Percentiles rank a stretch among this genome's conserved stretches.
These are phyloP conservation scores for Pipistrellus pipistrellus DNA, from an alignment of 2,797 vertebrate species.

Conservation along the genomic window DNA sequence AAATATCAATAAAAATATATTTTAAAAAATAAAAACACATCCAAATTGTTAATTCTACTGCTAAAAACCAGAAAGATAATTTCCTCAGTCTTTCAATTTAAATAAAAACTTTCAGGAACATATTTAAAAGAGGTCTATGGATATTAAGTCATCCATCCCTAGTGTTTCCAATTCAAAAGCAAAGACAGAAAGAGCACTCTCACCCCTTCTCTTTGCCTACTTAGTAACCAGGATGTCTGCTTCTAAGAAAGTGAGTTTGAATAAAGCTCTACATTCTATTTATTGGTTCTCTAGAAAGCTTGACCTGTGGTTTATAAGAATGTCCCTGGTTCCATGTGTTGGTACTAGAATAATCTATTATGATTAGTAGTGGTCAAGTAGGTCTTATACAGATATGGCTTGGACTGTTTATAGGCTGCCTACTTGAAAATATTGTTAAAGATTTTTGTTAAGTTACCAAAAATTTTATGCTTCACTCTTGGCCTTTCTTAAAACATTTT, in stretches of 20 bases:
- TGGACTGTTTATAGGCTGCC: slow-evolving; percentile 2
- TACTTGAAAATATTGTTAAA: slow-evolving; percentile 30
- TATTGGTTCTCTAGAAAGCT: slow-evolving; percentile 65
- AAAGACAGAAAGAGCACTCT: neutral
- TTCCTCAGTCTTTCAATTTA: slow-evolving; percentile 55
- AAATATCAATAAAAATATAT: too few species aligned
- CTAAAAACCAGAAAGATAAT: slow-evolving; percentile 63
- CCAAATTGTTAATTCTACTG: slow-evolving; percentile 38
- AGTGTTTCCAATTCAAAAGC: neutral
- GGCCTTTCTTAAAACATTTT: neutral
- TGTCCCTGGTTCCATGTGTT: slow-evolving; percentile 31
- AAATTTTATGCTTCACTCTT: slow-evolving; percentile 22
- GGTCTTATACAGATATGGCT: slow-evolving; percentile 29
- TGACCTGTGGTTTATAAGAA: slow-evolving; percentile 67
- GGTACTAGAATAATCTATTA: slow-evolving; percentile 40
- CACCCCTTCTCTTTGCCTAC: slow-evolving; percentile 5
- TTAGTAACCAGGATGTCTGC: slow-evolving; percentile 46
- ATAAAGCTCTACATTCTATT: slow-evolving; percentile 53
- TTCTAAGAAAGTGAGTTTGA: slow-evolving; percentile 63
- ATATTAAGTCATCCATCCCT: slow-evolving; percentile 39
- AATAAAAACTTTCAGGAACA: slow-evolving; percentile 46
- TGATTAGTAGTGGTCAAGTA: slow-evolving; percentile 11
- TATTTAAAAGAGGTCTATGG: slow-evolving; percentile 59
- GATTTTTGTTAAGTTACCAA: slow-evolving; percentile 19
- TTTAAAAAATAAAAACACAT: neutral